Conservation (phyloP, 2,797 vertebrate species). For the Mastacembelus armatus region DNA sequence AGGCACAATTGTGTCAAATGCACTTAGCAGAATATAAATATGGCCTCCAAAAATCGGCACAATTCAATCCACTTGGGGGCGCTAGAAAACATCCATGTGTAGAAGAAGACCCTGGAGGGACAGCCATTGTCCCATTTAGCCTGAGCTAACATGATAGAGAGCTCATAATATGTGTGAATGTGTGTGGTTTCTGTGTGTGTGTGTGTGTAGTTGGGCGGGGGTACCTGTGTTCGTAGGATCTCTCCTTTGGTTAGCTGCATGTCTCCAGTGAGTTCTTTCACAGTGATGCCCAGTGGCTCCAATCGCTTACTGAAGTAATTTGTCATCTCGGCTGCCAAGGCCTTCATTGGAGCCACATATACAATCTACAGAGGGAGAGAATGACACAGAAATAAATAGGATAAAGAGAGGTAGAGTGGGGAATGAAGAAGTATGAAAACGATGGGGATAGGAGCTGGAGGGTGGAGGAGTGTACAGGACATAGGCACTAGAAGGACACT, state of each 20-base stretch:
- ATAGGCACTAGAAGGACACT: slow-evolving; percentile 77
- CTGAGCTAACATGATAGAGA: not conserved
- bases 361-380: slow-evolving; percentile 87
- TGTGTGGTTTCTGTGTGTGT: slow-evolving; percentile 9
- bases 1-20: too few species aligned
- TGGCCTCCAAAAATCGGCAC: not conserved
- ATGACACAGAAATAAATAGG: slow-evolving; percentile 18
- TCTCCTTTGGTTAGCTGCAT: slow-evolving; percentile 99
- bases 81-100: slow-evolving; percentile 35
- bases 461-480: not conserved
- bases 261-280: slow-evolving; percentile 97
- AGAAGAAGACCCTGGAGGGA: not conserved
- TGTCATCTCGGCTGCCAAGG: slow-evolving; percentile 99
- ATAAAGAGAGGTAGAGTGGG: not conserved
- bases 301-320: slow-evolving; percentile 98
- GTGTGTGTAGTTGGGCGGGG: slow-evolving; percentile 11
- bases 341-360: slow-evolving; percentile 99
- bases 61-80: slow-evolving; percentile 40
- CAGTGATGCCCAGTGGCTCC: slow-evolving; percentile 92
- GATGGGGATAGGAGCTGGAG: slow-evolving; percentile 8
- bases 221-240: slow-evolving; percentile 85
- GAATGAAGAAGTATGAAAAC: slow-evolving; percentile 14
- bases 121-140: not conserved
- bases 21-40: not conserved
- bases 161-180: slow-evolving; percentile 4